Conservation (phyloP, 2,113 vertebrate species). For the Orycteropus afer region DNA sequence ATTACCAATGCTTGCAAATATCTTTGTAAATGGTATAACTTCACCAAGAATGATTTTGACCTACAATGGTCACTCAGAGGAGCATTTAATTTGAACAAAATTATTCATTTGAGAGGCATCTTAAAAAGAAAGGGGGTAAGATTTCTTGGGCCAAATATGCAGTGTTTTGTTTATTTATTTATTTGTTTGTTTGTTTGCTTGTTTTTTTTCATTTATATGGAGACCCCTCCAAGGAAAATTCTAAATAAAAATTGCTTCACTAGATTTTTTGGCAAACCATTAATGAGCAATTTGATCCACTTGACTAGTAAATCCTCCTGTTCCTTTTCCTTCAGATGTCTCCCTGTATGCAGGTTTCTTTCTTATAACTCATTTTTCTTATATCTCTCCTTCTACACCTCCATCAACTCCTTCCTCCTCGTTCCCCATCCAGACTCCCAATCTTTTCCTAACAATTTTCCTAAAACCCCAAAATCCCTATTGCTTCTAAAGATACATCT, state of each 20-base stretch:
- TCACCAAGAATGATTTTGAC: not conserved
- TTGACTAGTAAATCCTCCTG: not conserved
- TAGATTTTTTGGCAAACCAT: not conserved
- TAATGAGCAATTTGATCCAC: not conserved
- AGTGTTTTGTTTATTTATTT: too few relatives aligned
- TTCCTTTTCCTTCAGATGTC: not conserved
- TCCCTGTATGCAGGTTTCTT: rapidly evolving
- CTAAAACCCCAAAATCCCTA: not conserved
- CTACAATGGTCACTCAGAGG: not conserved
- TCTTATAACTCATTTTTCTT: not conserved
- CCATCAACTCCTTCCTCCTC: too few relatives aligned
- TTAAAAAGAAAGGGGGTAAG: not conserved
- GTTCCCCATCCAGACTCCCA: not conserved
- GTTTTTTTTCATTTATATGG: not conserved
- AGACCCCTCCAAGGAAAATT: not conserved
- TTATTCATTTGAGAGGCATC: not conserved
- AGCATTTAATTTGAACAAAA: not conserved
- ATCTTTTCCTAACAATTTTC: not conserved
- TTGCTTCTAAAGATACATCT: not conserved
- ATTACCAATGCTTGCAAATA: not conserved
- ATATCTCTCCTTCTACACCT: not conserved
- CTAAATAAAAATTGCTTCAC: too few relatives aligned
- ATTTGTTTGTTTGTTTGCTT: too few relatives aligned
- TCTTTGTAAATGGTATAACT: not conserved
- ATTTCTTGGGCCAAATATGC: not conserved